Base-by-base conservation (phyloP, 1,140 invertebrate species). In the Drosophila arizonae region DNA sequence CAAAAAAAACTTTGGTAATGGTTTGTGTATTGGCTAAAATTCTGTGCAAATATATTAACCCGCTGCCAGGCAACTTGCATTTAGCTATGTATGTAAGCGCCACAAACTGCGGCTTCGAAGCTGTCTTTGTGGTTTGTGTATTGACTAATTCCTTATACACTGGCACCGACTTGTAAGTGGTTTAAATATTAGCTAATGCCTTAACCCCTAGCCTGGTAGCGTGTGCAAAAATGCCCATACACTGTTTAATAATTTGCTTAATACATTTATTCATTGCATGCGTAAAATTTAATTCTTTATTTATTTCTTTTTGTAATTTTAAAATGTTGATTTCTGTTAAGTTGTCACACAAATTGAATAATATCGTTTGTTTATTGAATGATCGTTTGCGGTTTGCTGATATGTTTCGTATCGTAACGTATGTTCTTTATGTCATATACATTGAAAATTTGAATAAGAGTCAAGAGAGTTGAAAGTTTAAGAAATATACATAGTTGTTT, bases 231-330 rank as follows among this genome's bases (percentile, higher is more conserved):
- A 39, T 51, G 33, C 11, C 6, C 36, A 33, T 33, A n/a, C n/a
- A n/a, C n/a, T n/a, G n/a, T n/a, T n/a, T n/a, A n/a, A n/a, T n/a
- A n/a, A n/a, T n/a, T n/a, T n/a, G n/a, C n/a, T n/a, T 75, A 66
- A 70, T 85, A 88, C 84, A 88, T 88, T 88, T 88, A 88, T 88
- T 88, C 81, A 82, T 88, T 88, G 84, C 84, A 88, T 88, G 84
- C 84, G 77, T 86, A 84, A 88, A 88, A 88, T 88, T 79, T 24
- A 24, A 70, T 87, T 33, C 6, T 33, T 33, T 77, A 57, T 77
- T 50, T 21, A 6, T 48, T 58, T 81, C 62, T 74, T 77, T 46
- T 46, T 46, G 4, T 17, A 88, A 88, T 84, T 86, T 79, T 88
- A 88, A 88, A 88, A 88, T 88, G 84, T 88, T 77, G 73, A 86